Base-by-base conservation (phyloP, 2,113 vertebrate genomes). In the Myocastor coypus region DNA sequence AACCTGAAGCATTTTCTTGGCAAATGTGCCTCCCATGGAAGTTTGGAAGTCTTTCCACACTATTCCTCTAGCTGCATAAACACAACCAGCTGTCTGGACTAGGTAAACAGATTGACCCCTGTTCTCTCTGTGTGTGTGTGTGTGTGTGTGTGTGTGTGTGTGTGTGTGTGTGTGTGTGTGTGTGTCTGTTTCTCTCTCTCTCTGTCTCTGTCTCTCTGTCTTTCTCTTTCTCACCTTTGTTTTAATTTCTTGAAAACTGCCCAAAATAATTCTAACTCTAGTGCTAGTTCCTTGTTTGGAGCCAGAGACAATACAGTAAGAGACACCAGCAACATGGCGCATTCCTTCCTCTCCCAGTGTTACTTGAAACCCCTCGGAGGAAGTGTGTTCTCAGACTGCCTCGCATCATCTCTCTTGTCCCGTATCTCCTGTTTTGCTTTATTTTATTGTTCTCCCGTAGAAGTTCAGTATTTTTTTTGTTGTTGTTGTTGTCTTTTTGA, bases 1-100 rank as follows among this genome's bases (percentile, higher is more conserved):
- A 98, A 97, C 96, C 57, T 0, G 97, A 97, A 96, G 98, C 96
- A 42, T 97, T 97, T 98, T 96, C 93, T 97, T 97, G 92, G 97
- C 97, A 97, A 97, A 96, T 78, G 40, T 20, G 3, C 81, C 92
- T 96, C 32, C 0, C 83, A 75, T 97, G 97, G 92, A 98, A 95
- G 91, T 97, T 95, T 91, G 92, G 93, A 91, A 96, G 78, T 82
- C 96, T 97, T 94, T 97, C 81, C 83, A 69, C 19, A 32, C 73
- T 94, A 19, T 57, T 96, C 77, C 92, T 98, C 95, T 97, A 84
- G 92, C 88, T 84, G 34, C 89, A 82, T 93, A 97, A 97, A 97
- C 96, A 92, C 52, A 97, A 59, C 95, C 96, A 98, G 98, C 97
- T 91, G 87, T 97, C 97, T 95, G 83, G 96, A 85, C 2, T 52